phyloP scores from a whole-genome alignment of 2,797 vertebrate genomes.

The Enteromius thamalakanensis region DNA sequence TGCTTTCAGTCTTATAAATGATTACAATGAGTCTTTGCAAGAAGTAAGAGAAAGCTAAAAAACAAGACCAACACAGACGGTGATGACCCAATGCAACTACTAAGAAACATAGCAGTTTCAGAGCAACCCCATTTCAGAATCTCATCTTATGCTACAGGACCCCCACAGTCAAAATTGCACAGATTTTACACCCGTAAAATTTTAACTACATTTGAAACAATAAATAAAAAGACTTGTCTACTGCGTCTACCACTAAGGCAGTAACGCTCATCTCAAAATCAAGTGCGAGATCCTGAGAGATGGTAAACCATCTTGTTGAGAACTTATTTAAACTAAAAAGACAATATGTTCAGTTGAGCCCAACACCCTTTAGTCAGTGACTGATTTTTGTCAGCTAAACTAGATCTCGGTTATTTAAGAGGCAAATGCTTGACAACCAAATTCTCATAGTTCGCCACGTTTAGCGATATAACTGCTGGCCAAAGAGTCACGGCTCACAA shows the following conservation, averaged over 20 bases:
- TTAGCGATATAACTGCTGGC: not conserved
- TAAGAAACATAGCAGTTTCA: conserved; percentile 1
- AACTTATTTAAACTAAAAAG: conserved; percentile 14
- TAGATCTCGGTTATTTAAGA: not conserved
- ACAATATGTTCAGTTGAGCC: not conserved
- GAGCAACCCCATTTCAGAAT: not conserved
- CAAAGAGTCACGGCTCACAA: conserved; percentile 74
- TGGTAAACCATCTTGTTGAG: conserved; percentile 1
- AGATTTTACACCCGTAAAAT: conserved; percentile 22
- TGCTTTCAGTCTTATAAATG: not conserved
- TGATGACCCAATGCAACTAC: not conserved
- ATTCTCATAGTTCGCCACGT: conserved; percentile 4
- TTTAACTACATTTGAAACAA: conserved; percentile 6
- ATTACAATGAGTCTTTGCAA: conserved; percentile 1
- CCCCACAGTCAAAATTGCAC: conserved; percentile 22
- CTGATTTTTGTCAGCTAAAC: conserved; percentile 18
- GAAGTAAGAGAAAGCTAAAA: not conserved
- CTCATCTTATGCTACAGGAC: conserved; percentile 21
- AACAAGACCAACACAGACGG: not conserved
- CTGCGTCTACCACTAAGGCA: not conserved
- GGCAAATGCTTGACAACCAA: conserved; percentile 14
- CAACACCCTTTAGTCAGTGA: not conserved
- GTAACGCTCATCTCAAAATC: conserved; percentile 11
- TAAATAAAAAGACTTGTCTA: not conserved
- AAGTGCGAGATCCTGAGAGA: conserved; percentile 8